These are phyloP conservation scores for Etheostoma perlongum DNA, from an alignment of 2,797 vertebrate genomes.

Conservation along the genomic window DNA sequence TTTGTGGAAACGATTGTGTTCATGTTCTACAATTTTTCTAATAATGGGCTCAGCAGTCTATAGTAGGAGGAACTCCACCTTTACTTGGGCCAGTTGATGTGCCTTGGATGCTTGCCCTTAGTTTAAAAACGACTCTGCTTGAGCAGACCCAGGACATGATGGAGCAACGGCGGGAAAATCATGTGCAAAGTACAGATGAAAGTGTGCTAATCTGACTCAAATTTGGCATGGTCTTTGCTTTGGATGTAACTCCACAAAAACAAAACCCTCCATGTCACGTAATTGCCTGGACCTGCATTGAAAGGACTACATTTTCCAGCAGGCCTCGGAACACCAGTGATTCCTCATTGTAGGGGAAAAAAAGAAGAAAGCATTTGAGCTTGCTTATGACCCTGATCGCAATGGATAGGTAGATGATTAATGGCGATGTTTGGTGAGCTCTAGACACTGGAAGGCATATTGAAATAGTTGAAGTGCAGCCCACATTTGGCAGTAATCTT, in stretches of 20 bases:
- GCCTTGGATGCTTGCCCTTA: background rate
- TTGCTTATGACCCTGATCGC: conserved; percentile 11
- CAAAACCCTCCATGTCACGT: background rate
- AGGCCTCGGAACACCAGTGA: background rate
- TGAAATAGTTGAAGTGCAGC: conserved; percentile 32
- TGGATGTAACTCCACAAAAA: background rate
- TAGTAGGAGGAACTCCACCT: background rate
- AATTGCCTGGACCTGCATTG: background rate
- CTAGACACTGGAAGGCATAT: background rate
- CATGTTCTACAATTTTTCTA: no score
- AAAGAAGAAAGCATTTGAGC: conserved; percentile 5
- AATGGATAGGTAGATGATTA: conserved; percentile 23
- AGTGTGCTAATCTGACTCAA: background rate
- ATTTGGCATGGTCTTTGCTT: background rate
- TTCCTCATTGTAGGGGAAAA: background rate
- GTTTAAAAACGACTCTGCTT: background rate
- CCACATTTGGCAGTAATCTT: conserved; percentile 14
- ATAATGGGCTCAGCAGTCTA: no score
- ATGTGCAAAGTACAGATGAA: background rate
- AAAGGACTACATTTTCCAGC: background rate
- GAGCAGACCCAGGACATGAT: background rate
- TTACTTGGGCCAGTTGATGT: background rate
- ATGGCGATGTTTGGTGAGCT: conserved; percentile 18
- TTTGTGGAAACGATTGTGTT: no score
- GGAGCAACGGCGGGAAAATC: background rate